Evolutionary conservation across 2,797 vertebrate species (phyloP).

Genomic region (Urocyon cinereoargenteus): DNA sequence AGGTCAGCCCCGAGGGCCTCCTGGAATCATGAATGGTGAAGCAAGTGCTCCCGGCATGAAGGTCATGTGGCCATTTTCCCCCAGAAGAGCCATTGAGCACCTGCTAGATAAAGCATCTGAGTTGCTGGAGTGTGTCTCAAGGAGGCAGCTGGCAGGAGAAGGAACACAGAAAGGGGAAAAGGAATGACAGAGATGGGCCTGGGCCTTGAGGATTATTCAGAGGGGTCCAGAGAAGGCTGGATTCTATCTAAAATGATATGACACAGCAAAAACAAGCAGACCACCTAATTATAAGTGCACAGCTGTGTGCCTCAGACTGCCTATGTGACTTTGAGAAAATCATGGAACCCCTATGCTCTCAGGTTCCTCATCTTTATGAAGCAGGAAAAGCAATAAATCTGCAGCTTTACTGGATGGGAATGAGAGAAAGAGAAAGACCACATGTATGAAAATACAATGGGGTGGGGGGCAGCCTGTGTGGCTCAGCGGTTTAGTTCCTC

Average conservation of each 20-base stretch:
- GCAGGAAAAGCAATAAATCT: not conserved
- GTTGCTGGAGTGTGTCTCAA: not conserved
- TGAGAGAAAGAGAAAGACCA: not conserved
- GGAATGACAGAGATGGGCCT: not conserved
- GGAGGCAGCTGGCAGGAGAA: not conserved
- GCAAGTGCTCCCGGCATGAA: not conserved
- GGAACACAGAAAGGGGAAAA: not conserved
- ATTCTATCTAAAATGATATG: not conserved
- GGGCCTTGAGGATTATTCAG: not conserved
- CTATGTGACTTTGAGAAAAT: not conserved
- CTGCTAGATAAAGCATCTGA: not conserved
- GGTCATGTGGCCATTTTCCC: not conserved
- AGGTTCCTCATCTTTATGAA: not conserved
- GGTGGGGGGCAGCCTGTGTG: too few species aligned
- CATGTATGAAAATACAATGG: not conserved
- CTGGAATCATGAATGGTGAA: not conserved
- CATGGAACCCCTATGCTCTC: not conserved
- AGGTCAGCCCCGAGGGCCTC: not conserved
- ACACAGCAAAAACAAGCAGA: not conserved
- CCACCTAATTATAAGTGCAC: accelerated
- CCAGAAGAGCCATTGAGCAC: not conserved
- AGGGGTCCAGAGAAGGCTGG: not conserved
- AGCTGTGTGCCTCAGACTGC: accelerated
- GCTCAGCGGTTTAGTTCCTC: too few species aligned
- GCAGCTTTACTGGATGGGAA: not conserved